Evolutionary conservation across 2,797 vertebrate species (phyloP), one percentile per base, ranked within the genome.

Genomic region (Loriculus beryllinus): DNA sequence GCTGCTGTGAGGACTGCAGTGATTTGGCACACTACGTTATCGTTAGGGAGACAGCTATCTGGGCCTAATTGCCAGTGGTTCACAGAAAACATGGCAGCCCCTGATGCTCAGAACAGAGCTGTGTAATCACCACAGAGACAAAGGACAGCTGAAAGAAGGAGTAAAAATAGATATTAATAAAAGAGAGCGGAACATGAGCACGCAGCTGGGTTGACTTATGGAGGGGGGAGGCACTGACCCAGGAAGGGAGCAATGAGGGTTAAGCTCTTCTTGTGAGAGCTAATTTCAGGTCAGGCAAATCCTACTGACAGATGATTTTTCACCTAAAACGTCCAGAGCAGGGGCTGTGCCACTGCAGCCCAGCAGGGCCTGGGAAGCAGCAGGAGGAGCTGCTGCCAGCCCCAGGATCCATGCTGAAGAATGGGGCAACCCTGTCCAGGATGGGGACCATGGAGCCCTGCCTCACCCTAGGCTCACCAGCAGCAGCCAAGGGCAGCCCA

Each of bases 261-360:
- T 25, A 90, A 82, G 91, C 80, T 92, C 82, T 12, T 84, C 86
- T 70, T 80, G 57, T 2, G 37, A 84, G 88, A 70, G 91, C 91
- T 93, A 86, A 89, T 95, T 91, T 84, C 52, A 95, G 95, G 91
- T 85, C 90, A 92, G 82, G 84, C 76, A 86, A 92, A 93, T 92
- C 94, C 90, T 92, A 90, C 91, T 40, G 87, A 64, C 88, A 86
- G 93, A 72, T 94, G 82, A 79, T 86, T 93, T 92, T 86, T 86
- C 59, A 43, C 86, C 87, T 90, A 21, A 12, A 86, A 37, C 0
- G 0, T 51, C 33, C 67, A 35, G 43, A 77, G 28, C 1, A 4
- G 74, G 15, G 54, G 51, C 78, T 79, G 0, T 1, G 59, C 51
- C 67, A 25, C 26, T 0, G 0, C 47, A 42, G 67, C 18, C 2